A percentile compares a stretch with the other conserved stretches of the same genome.
Conservation (phyloP, 2,888 invertebrate genomes). For the Steromphala cineraria region DNA sequence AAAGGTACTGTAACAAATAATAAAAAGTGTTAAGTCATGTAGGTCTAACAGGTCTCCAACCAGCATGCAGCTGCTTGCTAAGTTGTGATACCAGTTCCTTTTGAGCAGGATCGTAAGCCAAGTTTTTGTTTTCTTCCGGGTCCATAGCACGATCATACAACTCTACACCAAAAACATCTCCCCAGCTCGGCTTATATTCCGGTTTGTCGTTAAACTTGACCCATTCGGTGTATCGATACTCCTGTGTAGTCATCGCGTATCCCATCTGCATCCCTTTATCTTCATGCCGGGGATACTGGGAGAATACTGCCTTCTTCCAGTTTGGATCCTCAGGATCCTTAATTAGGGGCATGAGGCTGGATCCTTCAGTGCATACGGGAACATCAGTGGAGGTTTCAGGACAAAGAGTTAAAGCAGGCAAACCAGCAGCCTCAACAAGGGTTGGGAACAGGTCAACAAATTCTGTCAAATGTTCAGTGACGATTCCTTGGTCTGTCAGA, state of each 20-base stretch:
- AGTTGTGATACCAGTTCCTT: conserved; percentile 42
- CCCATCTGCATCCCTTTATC: conserved; percentile 39
- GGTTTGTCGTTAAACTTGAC: conserved; percentile 33
- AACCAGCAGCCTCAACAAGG: conserved; percentile 48
- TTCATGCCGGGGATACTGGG: conserved; percentile 26
- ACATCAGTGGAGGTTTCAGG: conserved; percentile 27
- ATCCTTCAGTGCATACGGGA: conserved; percentile 37
- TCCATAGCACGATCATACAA: conserved; percentile 44
- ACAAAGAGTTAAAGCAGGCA: conserved; percentile 22
- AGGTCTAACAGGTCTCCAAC: conserved; percentile 45
- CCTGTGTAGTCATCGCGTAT: conserved; percentile 48
- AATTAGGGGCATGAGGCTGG: conserved; percentile 39
- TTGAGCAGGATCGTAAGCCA: conserved; percentile 62
- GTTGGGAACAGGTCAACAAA: conserved; percentile 57
- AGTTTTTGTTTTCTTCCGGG: conserved; percentile 47
- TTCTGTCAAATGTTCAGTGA: conserved; percentile 42
- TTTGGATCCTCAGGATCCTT: background rate
- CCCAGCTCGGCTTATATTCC: conserved; percentile 39
- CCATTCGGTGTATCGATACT: conserved; percentile 57
- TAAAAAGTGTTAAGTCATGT: background rate
- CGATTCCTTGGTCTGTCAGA: conserved; percentile 39
- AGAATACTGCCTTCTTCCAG: conserved; percentile 29
- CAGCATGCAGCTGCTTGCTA: conserved; percentile 41
- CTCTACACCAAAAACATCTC: conserved; percentile 31
- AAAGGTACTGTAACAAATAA: no score